A percentile compares a stretch with the other conserved stretches of the same genome.
phyloP scores from a whole-genome alignment of 2,797 vertebrate genomes.

The Etheostoma perlongum region DNA sequence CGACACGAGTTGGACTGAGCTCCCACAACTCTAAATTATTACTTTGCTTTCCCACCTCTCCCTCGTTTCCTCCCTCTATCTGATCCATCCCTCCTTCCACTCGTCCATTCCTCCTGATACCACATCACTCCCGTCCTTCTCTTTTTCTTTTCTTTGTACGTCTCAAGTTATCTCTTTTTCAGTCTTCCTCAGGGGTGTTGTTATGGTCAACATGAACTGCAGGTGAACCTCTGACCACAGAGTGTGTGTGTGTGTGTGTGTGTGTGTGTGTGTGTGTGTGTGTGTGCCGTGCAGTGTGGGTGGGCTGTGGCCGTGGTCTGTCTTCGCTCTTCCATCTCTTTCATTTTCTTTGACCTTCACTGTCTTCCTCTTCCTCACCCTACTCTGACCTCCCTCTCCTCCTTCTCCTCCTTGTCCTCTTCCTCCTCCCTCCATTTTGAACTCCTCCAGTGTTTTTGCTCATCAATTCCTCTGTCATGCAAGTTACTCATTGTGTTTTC shows the following conservation, averaged over 20 bases:
- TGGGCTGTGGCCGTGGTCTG: constrained; percentile 59
- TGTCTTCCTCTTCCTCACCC: constrained; percentile 42
- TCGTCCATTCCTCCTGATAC: constrained; percentile 15
- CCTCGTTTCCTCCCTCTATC: constrained; percentile 29
- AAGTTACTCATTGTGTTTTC: background rate
- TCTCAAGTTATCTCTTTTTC: constrained; percentile 18
- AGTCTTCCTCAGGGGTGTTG: constrained; percentile 55
- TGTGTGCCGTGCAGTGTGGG: constrained; percentile 50
- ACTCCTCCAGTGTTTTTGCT: constrained; percentile 3
- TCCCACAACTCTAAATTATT: constrained; percentile 69
- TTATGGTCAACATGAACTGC: constrained; percentile 73
- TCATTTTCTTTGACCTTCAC: constrained; percentile 54
- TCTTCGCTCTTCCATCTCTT: constrained; percentile 34
- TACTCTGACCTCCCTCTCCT: constrained; percentile 27
- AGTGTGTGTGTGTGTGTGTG: background rate
- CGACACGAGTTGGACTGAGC: constrained; percentile 52
- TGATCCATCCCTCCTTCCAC: constrained; percentile 13
- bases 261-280: constrained; percentile 13
- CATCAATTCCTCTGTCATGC: constrained; percentile 31
- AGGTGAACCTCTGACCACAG: constrained; percentile 74
- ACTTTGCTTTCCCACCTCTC: constrained; percentile 47
- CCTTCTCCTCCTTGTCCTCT: background rate
- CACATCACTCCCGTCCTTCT: constrained; percentile 4
- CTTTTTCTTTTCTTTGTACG: background rate
- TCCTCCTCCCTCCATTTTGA: background rate